phyloP scores from a whole-genome alignment of 2,797 vertebrate species.

The Mionectes olivaceus region DNA sequence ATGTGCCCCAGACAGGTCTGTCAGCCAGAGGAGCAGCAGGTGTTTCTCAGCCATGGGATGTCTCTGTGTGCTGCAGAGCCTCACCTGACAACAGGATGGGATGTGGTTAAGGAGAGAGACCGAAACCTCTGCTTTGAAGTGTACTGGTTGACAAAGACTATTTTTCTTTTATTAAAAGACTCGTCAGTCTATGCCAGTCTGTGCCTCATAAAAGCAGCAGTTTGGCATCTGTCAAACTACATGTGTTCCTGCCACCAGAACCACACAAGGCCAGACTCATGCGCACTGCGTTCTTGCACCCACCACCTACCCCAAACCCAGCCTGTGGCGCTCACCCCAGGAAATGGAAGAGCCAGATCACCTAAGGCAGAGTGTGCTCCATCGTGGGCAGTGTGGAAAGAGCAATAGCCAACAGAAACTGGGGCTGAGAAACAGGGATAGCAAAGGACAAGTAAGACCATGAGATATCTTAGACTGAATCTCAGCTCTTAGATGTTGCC shows the following conservation, averaged over 20 bases:
- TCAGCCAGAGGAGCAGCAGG: rapidly evolving
- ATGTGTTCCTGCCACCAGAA: background rate
- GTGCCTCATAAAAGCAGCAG: background rate
- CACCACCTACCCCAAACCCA: background rate
- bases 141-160: background rate
- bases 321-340: background rate
- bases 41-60: background rate
- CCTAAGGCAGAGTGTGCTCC: background rate
- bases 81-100: background rate
- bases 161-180: background rate
- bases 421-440: background rate
- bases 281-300: rapidly evolving
- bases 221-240: background rate
- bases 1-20: background rate
- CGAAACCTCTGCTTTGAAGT: background rate
- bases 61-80: background rate
- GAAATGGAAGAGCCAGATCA: background rate
- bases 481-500: background rate
- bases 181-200: background rate
- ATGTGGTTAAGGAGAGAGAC: background rate
- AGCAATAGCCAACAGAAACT: background rate
- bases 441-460: background rate
- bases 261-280: background rate
- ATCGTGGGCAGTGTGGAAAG: rapidly evolving
- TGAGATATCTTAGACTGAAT: background rate